These are phyloP conservation scores for Drosophila miranda DNA, from an alignment of 1,140 invertebrate genomes.

Conservation along the genomic window DNA sequence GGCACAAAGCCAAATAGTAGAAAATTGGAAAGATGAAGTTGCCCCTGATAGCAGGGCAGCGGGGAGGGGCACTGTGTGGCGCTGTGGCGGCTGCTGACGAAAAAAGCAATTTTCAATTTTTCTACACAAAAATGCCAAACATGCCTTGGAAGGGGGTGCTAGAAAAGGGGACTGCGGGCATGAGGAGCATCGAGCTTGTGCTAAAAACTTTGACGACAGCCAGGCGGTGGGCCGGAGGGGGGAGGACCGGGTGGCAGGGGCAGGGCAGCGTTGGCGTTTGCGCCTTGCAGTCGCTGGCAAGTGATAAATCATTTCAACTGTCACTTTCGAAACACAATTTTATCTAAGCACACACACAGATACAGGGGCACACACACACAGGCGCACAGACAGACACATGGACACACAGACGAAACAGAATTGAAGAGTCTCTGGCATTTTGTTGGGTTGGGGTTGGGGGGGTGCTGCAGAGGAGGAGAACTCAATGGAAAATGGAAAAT, in stretches of 20 bases:
- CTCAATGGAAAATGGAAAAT: slow-evolving; percentile 59
- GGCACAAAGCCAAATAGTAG: slow-evolving; percentile 77
- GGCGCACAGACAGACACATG: slow-evolving; percentile 17
- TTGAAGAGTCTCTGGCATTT: slow-evolving; percentile 54
- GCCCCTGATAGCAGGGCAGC: slow-evolving; percentile 59
- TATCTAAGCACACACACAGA: slow-evolving; percentile 77
- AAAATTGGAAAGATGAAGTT: slow-evolving; percentile 81
- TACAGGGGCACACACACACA: slow-evolving; percentile 17
- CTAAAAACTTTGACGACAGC: slow-evolving; percentile 75
- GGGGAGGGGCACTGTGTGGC: not conserved
- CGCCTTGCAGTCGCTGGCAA: slow-evolving; percentile 74
- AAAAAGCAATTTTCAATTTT: slow-evolving; percentile 81
- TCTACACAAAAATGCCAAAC: slow-evolving; percentile 75
- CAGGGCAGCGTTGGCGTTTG: slow-evolving; percentile 49
- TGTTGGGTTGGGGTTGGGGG: not conserved
- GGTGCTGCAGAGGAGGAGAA: slow-evolving; percentile 4
- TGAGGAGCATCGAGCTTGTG: slow-evolving; percentile 43
- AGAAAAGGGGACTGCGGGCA: not conserved
- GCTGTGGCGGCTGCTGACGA: slow-evolving; percentile 35
- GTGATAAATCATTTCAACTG: slow-evolving; percentile 82
- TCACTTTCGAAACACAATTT: slow-evolving; percentile 82
- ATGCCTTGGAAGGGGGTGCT: slow-evolving; percentile 19
- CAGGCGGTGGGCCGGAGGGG: slow-evolving; percentile 13
- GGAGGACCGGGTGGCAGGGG: not conserved
- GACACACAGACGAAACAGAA: slow-evolving; percentile 35